Percentiles rank a stretch among this genome's conserved stretches.
Evolutionary conservation across 2,113 vertebrate species (phyloP).

Genomic region (Odocoileus hemionus): DNA sequence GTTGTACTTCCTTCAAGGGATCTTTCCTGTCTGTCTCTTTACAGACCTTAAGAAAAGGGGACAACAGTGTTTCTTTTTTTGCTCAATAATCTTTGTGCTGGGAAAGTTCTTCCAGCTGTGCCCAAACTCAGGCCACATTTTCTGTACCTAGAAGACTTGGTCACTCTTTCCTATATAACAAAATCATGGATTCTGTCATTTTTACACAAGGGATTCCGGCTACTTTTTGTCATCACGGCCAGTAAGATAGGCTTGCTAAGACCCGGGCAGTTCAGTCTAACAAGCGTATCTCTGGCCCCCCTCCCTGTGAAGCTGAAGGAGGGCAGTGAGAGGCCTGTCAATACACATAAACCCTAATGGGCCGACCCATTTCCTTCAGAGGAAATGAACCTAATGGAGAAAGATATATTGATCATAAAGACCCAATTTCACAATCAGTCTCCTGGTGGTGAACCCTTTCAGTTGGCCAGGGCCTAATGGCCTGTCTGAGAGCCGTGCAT

Average conservation of each 20-base stretch:
- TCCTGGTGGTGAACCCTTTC: slow-evolving; percentile 13
- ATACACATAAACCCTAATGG: slow-evolving; percentile 46
- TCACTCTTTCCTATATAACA: neutral
- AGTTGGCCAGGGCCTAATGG: slow-evolving; percentile 43
- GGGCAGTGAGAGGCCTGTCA: neutral
- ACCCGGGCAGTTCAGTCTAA: neutral
- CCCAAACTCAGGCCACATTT: neutral
- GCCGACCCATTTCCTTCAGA: slow-evolving; percentile 43
- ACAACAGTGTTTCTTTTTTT: neutral
- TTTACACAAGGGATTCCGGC: neutral
- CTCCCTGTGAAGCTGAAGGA: neutral
- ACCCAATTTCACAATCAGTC: slow-evolving; percentile 28
- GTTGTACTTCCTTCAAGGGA: neutral
- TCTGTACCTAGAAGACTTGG: neutral
- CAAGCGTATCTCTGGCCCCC: neutral
- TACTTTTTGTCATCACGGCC: neutral
- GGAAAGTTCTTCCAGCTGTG: neutral
- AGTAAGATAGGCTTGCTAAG: neutral
- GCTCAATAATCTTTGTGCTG: neutral
- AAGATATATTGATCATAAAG: slow-evolving; percentile 58
- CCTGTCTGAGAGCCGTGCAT: neutral
- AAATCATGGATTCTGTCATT: neutral
- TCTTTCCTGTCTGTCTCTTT: neutral
- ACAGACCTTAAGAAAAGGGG: neutral
- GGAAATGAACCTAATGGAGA: slow-evolving; percentile 69